Conservation (phyloP, 2,113 vertebrate genomes). For the Onychostruthus taczanowskii region DNA sequence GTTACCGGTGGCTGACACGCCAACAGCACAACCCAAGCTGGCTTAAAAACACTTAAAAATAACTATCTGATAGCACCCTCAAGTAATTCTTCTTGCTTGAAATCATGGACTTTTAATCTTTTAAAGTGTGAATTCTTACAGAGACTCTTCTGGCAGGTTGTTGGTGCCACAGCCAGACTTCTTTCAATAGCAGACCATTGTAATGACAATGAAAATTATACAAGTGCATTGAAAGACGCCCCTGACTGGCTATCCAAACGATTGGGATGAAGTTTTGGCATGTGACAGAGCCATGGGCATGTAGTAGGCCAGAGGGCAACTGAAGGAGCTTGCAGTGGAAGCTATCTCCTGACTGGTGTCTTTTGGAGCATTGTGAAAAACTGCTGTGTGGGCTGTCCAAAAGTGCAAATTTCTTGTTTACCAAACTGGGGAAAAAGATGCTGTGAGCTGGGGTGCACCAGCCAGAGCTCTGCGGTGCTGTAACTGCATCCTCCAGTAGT, state of each 20-base stretch:
- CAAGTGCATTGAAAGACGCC: neutral
- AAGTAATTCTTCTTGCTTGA: neutral
- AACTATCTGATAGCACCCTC: neutral
- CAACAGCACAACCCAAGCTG: neutral
- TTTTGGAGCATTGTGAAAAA: neutral
- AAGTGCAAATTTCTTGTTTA: neutral
- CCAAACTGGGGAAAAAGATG: neutral
- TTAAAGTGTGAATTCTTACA: neutral
- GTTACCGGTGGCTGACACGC: neutral
- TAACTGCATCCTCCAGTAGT: neutral
- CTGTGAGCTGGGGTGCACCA: neutral
- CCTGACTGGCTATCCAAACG: neutral
- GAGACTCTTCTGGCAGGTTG: neutral
- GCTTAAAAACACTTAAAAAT: neutral
- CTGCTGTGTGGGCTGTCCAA: neutral
- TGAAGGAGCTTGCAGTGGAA: neutral
- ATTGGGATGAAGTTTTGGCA: neutral
- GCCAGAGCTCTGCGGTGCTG: neutral
- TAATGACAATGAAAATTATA: neutral
- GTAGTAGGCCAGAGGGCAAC: neutral
- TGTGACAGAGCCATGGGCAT: fast-evolving
- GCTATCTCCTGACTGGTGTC: neutral
- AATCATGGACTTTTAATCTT: neutral
- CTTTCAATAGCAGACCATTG: neutral
- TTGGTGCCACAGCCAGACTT: neutral